Evolutionary conservation across 2,113 vertebrate genomes (phyloP).

Genomic region (Sisor rabdophorus): DNA sequence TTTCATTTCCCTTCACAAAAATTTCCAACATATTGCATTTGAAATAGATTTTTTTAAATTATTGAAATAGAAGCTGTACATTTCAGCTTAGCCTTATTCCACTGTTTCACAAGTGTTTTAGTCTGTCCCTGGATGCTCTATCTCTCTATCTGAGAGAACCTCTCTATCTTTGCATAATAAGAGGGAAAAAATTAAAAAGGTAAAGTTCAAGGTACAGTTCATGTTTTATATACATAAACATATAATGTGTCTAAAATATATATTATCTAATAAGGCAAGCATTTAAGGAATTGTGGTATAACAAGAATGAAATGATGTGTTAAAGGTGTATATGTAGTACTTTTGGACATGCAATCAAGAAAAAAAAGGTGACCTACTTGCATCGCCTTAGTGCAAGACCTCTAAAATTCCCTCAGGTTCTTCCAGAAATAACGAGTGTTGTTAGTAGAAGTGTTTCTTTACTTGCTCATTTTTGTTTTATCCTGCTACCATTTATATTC

Average conservation of each 20-base stretch:
- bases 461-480: neutral
- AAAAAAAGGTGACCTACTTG: constrained; percentile 76
- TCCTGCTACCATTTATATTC: neutral
- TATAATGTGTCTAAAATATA: neutral
- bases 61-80: too few species aligned
- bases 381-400: constrained; percentile 57
- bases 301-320: neutral
- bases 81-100: too few species aligned
- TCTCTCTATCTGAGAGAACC: too few species aligned
- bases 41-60: too few species aligned
- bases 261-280: constrained; percentile 4
- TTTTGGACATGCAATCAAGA: constrained; percentile 57
- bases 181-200: too few species aligned
- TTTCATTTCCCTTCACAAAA: too few species aligned
- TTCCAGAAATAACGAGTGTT: constrained; percentile 63
- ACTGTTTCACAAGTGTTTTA: too few species aligned
- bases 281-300: neutral
- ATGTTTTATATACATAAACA: neutral
- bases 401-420: constrained; percentile 52
- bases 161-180: neutral
- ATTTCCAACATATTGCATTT: too few species aligned
- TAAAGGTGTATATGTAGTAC: constrained; percentile 43
- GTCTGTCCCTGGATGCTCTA: too few species aligned
- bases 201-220: neutral
- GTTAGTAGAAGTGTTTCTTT: constrained; percentile 4